Conservation (phyloP, 1,140 invertebrate species). For the Anoplophora glabripennis region DNA sequence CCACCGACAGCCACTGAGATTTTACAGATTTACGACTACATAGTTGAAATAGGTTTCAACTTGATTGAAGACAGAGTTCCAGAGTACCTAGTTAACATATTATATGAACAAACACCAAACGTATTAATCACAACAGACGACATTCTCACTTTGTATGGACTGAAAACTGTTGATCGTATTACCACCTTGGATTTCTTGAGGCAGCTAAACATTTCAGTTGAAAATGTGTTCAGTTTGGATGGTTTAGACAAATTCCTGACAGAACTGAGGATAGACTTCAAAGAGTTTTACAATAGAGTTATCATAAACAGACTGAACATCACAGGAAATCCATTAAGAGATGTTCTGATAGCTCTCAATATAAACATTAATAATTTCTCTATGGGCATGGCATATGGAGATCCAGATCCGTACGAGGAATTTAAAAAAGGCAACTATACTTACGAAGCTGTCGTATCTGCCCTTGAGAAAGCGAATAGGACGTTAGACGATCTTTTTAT, state of each 20-base stretch:
- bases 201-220: not conserved
- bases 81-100: not conserved
- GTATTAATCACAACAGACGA: not conserved
- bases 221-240: slow-evolving; percentile 1
- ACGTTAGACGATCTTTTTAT: slow-evolving; percentile 6
- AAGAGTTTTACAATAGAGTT: not conserved
- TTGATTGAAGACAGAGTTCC: slow-evolving; percentile 5
- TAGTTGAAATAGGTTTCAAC: slow-evolving; percentile 1
- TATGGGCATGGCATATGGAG: slow-evolving; percentile 4
- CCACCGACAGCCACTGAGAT: not conserved
- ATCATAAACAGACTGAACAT: not conserved
- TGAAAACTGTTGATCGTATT: not conserved
- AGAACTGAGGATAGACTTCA: not conserved
- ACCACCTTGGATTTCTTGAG: not conserved
- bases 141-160: not conserved
- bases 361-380: slow-evolving; percentile 9
- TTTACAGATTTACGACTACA: not conserved
- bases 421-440: slow-evolving; percentile 20
- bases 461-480: not conserved
- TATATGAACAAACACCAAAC: not conserved
- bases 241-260: slow-evolving; percentile 6
- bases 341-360: not conserved
- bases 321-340: slow-evolving; percentile 1
- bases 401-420: slow-evolving; percentile 8
- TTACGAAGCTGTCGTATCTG: not conserved